Evolutionary conservation across 2,888 invertebrate genomes (phyloP), one percentile per base, ranked within the genome.

Genomic region (Tipula unca): DNA sequence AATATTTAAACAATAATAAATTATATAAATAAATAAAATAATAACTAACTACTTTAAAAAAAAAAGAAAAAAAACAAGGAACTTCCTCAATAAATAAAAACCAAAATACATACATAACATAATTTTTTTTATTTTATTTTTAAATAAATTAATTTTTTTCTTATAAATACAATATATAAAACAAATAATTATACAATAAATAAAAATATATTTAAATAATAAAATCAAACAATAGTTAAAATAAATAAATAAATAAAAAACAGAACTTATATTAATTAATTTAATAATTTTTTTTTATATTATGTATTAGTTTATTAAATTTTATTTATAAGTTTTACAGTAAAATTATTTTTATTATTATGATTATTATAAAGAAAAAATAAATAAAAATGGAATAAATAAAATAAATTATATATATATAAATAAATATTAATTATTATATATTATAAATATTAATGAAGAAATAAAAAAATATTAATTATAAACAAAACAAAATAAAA

Each of bases 321-420:
- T 48, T 48, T 48, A n/a, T 48, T 48, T 48, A n/a, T 48, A 39
- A 39, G 39, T 48, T 48, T 69, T 69, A 13, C 69, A 69, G 20
- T 69, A 69, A 69, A 69, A 69, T 1, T 54, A 54, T 69, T 69
- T 69, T 25, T 69, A 69, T 25, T 20, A 69, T 10, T 20, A 69
- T 69, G 4, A 25, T 25, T 69, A 69, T 69, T 69, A 69, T 3
- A 69, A 13, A 69, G n/a, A n/a, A n/a, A n/a, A n/a, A n/a, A n/a
- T 48, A n/a, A 69, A 69, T 25, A 17, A 69, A 69, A 69, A 69
- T 69, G 69, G 69, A 69, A 69, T 69, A 69, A 69, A 69, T 69
- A 69, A 25, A 69, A 20, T 69, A 69, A 69, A 69, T 69, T 83
- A 83, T 82, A 82, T 82, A 82, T 83, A 83, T 83, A 83, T 83